Conservation (phyloP, 2,113 vertebrate genomes). For the Corvus cornix region DNA sequence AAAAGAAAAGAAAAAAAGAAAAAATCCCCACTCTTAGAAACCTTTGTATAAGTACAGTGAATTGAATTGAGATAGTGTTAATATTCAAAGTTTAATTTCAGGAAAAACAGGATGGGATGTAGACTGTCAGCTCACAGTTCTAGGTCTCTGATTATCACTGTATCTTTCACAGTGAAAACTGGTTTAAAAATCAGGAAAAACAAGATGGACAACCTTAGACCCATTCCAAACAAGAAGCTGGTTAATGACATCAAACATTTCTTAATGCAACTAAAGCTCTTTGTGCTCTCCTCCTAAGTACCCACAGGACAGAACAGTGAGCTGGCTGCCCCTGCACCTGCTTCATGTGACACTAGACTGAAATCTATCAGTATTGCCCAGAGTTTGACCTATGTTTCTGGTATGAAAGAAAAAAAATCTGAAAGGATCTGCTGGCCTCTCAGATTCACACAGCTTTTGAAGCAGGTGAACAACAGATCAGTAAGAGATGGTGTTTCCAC, state of each 20-base stretch:
- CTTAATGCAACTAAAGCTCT: neutral
- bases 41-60: neutral
- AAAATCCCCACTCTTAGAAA: neutral
- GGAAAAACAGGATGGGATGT: neutral
- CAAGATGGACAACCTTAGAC: neutral
- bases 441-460: neutral
- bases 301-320: neutral
- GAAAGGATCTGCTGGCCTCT: neutral
- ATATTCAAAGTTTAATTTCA: neutral
- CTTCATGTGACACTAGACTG: neutral
- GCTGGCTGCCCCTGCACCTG: neutral
- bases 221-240: neutral
- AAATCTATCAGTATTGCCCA: neutral
- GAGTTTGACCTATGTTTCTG: neutral
- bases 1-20: neutral
- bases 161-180: neutral
- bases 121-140: neutral
- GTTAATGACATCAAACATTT: neutral
- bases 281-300: neutral
- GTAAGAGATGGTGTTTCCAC: neutral
- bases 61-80: neutral
- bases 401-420: neutral
- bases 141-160: neutral
- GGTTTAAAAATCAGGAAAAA: neutral
- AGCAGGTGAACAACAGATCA: neutral